Conservation (phyloP, 2,797 vertebrate species). For the Acanthiza pusilla region DNA sequence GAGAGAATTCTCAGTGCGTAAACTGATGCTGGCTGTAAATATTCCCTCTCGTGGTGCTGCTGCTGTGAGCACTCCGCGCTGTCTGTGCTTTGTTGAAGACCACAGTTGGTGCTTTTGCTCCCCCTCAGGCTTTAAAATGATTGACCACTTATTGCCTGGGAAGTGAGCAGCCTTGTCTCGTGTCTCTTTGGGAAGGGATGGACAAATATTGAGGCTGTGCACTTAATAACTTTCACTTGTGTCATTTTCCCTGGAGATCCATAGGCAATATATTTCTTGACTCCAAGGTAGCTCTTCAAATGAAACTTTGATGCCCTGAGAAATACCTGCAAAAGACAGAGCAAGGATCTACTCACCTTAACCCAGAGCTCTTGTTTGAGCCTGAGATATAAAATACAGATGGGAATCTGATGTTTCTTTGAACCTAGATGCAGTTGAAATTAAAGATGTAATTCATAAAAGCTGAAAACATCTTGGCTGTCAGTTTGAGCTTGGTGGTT, state of each 20-base stretch:
- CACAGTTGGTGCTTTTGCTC: neutral
- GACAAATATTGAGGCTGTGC: slow-evolving; percentile 46
- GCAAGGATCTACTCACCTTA: neutral
- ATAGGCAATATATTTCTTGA: slow-evolving; percentile 45
- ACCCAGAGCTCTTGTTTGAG: slow-evolving; percentile 1
- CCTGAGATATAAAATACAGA: neutral
- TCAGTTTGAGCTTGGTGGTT: neutral
- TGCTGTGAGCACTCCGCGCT: neutral
- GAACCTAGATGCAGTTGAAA: neutral
- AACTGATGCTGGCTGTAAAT: neutral
- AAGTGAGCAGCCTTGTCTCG: neutral
- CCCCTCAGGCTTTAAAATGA: slow-evolving; percentile 26
- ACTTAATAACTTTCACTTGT: slow-evolving; percentile 50
- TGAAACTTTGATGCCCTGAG: slow-evolving; percentile 43
- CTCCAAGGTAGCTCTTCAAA: slow-evolving; percentile 6
- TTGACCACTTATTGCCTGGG: slow-evolving; percentile 26
- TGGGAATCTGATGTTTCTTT: neutral
- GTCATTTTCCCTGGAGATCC: slow-evolving; percentile 15
- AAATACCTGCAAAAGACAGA: neutral
- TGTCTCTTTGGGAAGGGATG: neutral
- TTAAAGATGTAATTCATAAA: neutral
- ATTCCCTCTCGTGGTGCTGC: neutral
- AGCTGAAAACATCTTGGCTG: neutral
- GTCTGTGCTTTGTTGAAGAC: neutral
- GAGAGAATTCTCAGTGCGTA: neutral